phyloP scores from a whole-genome alignment of 2,888 invertebrate species.

The Halictus ligatus region DNA sequence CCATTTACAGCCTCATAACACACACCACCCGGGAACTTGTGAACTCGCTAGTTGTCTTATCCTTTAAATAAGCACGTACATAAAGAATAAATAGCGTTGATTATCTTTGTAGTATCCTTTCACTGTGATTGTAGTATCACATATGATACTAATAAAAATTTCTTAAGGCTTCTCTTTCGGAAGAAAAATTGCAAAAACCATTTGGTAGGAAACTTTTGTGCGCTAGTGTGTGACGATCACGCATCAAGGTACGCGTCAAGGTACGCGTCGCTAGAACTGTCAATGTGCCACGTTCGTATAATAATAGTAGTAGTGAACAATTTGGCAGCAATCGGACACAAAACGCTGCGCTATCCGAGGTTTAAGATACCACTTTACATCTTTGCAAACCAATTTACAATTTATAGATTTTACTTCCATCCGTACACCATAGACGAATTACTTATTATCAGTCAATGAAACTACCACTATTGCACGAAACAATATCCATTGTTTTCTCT shows the following conservation, averaged over 20 bases:
- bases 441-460: background rate
- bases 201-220: background rate
- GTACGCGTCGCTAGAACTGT: no score
- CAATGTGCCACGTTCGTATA: no score
- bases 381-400: background rate
- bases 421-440: no score
- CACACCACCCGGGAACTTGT: background rate
- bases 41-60: background rate
- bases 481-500: background rate
- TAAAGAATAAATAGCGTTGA: background rate
- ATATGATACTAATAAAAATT: background rate
- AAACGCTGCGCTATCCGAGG: no score
- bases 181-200: background rate
- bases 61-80: background rate
- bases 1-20: background rate
- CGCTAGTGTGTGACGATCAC: no score
- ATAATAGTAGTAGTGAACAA: no score
- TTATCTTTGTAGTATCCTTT: background rate
- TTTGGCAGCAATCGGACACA: no score
- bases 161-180: background rate
- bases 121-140: background rate
- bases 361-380: no score
- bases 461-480: background rate
- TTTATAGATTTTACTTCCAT: background rate
- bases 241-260: no score